Evolutionary conservation across 1,140 invertebrate species (phyloP).

Genomic region (Lamellibrachia luymesi): DNA sequence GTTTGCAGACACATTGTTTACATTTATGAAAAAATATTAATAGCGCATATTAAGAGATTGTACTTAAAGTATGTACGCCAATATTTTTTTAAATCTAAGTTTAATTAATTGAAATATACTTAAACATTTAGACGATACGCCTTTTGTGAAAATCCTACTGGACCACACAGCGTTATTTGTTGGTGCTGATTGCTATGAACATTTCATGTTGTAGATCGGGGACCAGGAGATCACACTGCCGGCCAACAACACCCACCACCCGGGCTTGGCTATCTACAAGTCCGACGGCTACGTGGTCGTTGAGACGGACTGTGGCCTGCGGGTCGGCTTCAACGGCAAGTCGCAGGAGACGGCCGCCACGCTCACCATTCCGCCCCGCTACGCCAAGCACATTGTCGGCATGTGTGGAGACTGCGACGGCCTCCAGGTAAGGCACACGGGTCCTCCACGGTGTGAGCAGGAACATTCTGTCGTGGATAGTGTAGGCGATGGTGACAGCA

Average conservation of each 20-base stretch:
- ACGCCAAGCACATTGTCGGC: background rate
- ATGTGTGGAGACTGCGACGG: background rate
- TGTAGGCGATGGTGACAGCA: too few relatives aligned
- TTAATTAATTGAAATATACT: too few relatives aligned
- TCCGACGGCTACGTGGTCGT: conserved; percentile 2
- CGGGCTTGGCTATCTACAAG: background rate
- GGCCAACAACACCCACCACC: background rate
- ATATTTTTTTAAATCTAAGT: too few relatives aligned
- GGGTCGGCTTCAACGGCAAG: conserved; percentile 9
- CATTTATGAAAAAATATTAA: too few relatives aligned
- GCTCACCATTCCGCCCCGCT: background rate
- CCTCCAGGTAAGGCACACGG: background rate
- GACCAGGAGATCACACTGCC: conserved; percentile 10
- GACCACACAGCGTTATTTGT: too few relatives aligned
- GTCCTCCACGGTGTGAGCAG: too few relatives aligned
- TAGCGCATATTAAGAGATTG: too few relatives aligned
- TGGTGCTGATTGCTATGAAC: background rate
- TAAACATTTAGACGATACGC: too few relatives aligned
- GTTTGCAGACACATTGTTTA: too few relatives aligned
- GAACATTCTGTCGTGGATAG: too few relatives aligned
- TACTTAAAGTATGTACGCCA: too few relatives aligned
- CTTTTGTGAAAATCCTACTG: too few relatives aligned
- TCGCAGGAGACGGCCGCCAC: background rate
- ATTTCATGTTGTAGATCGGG: background rate
- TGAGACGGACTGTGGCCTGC: background rate